Base-by-base conservation (phyloP, 2,888 invertebrate genomes). In the Fragum fragum region DNA sequence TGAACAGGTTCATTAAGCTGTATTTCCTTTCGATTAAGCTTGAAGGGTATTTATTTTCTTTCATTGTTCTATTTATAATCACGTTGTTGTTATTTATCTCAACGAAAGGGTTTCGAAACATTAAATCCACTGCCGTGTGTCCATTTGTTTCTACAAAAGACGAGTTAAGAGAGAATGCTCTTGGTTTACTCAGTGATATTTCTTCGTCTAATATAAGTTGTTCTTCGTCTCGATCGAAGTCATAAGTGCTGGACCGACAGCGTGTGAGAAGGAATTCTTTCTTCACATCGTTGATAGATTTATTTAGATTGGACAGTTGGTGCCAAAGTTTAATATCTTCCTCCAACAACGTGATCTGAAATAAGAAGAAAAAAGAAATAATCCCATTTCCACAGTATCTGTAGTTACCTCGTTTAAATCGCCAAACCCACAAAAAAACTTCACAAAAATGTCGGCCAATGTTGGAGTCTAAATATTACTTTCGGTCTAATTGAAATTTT, bases 281-380 rank as follows among this genome's bases (percentile, higher is more conserved):
- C 6, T 21, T 36, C 9, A 63, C 18, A 2, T 23, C 23, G 18
- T 32, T 63, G 21, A 63, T 63, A 14, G 32, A 9, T n/a, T 36
- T 6, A 16, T 63, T n/a, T 18, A 63, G 63, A 36, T 29, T n/a
- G 1, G 32, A 28, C 36, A 63, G 36, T 32, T 63, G 63, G 28
- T 63, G 63, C 63, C 63, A 63, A 3, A 63, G 63, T 21, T 16
- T 18, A n/a, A 63, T n/a, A 29, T 63, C 63, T 36, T 29, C 28
- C 32, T 63, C 32, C 63, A 63, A 32, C 32, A 63, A n/a, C 9
- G 6, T 28, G 16, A 63, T 29, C 63, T 63, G 63, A 63, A 63
- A 18, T n/a, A 14, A 14, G 28, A 18, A 63, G 11, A 23, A 28
- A n/a, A n/a, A n/a, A n/a, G n/a, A n/a, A n/a, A n/a, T n/a, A n/a